These are phyloP conservation scores for Nasonia oneida DNA, from an alignment of 2,888 invertebrate species.

Conservation along the genomic window DNA sequence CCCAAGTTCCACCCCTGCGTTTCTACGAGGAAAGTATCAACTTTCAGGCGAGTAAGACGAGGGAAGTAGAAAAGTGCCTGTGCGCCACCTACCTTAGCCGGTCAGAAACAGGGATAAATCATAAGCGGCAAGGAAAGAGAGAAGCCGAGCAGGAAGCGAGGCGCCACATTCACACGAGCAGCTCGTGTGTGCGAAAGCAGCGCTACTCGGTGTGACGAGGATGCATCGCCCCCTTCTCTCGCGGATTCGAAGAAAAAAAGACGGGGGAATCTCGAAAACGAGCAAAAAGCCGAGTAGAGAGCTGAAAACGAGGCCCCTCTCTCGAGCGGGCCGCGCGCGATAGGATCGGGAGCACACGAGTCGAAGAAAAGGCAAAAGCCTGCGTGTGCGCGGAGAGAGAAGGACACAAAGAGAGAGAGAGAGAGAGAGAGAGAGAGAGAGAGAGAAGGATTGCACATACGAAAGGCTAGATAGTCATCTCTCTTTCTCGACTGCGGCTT, in stretches of 20 bases:
- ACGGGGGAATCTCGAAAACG: neutral
- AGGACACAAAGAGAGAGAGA: conserved; percentile 13
- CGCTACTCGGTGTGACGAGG: conserved; percentile 3
- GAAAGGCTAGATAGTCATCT: conserved; percentile 63
- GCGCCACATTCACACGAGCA: neutral
- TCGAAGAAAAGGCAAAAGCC: conserved; percentile 22
- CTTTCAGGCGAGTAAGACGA: too few relatives aligned
- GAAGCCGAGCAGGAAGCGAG: neutral
- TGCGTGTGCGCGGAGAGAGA: conserved; percentile 34
- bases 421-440: neutral
- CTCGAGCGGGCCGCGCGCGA: conserved; percentile 26
- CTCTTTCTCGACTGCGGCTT: conserved; percentile 16
- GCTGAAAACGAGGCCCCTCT: conserved; percentile 11
- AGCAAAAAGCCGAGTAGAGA: neutral
- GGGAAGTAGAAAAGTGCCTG: too few relatives aligned
- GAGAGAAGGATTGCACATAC: conserved; percentile 53
- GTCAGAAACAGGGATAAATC: too few relatives aligned
- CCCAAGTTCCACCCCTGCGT: too few relatives aligned
- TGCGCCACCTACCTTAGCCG: too few relatives aligned
- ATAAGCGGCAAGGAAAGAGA: too few relatives aligned
- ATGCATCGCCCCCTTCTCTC: conserved; percentile 1
- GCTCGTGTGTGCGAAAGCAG: neutral
- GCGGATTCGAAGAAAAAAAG: neutral
- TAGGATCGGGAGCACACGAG: conserved; percentile 36
- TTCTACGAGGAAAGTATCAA: neutral